phyloP scores from a whole-genome alignment of 1,140 invertebrate species.

The Micrasema minimum region DNA sequence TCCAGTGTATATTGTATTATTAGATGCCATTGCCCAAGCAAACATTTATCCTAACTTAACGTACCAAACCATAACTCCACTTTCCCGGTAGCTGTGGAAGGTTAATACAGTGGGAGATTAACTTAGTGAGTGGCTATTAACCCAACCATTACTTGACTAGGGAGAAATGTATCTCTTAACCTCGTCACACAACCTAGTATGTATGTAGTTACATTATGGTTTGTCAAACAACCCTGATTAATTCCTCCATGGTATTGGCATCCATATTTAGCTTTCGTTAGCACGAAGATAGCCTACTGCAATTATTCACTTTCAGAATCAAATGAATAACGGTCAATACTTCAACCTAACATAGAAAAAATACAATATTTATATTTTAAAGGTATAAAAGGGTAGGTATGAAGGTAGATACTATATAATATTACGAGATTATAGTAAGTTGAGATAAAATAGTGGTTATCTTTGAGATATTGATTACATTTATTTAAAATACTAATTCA shows the following conservation, averaged over 20 bases:
- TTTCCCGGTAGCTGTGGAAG: too few relatives aligned
- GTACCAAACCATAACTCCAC: too few relatives aligned
- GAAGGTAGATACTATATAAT: not conserved
- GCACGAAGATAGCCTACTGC: not conserved
- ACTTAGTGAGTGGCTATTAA: too few relatives aligned
- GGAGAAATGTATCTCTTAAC: not conserved
- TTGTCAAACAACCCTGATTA: not conserved
- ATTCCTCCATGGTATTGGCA: conserved; percentile 1
- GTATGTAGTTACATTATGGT: not conserved
- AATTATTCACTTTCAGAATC: not conserved
- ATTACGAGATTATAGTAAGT: conserved; percentile 11
- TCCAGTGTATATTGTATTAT: too few relatives aligned
- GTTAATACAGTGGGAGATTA: too few relatives aligned
- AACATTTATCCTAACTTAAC: not conserved
- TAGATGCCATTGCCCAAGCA: conserved; percentile 3
- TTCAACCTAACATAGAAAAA: conserved; percentile 7
- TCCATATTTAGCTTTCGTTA: conserved; percentile 10
- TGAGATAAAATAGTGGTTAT: conserved; percentile 8
- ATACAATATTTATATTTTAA: conserved; percentile 20
- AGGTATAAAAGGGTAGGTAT: conserved; percentile 19
- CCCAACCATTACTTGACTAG: too few relatives aligned
- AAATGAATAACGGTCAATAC: not conserved
- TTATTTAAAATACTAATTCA: not conserved
- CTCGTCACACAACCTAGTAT: not conserved
- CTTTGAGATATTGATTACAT: too few relatives aligned